Percentiles rank a stretch among this genome's conserved stretches.
Conservation (phyloP, 2,888 invertebrate species). For the Aphidius colemani region DNA sequence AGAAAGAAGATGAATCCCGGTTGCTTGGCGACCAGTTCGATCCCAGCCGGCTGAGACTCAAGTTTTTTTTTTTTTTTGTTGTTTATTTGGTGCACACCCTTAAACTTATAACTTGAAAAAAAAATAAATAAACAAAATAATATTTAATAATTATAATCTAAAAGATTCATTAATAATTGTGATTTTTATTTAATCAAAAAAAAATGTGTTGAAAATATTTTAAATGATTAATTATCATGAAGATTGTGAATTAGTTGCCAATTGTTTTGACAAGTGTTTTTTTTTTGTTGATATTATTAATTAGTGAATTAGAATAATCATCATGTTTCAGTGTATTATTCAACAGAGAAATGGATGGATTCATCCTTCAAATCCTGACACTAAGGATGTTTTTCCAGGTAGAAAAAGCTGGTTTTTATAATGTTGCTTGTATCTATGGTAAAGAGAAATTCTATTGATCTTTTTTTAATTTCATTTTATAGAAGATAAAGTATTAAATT, state of each 20-base stretch:
- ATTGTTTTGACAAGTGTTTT: neutral
- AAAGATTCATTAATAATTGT: no score
- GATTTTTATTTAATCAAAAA: no score
- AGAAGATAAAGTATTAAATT: no score
- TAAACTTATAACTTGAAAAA: constrained; percentile 8
- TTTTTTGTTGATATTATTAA: neutral
- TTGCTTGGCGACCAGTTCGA: constrained; percentile 60
- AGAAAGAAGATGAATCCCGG: constrained; percentile 46
- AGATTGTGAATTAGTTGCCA: neutral
- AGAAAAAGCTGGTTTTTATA: constrained; percentile 35
- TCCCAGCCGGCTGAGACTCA: constrained; percentile 52
- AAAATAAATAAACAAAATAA: neutral
- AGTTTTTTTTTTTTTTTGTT: constrained; percentile 4
- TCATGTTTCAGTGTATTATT: constrained; percentile 83
- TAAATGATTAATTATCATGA: constrained; percentile 8
- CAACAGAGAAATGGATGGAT: constrained; percentile 80
- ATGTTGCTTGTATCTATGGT: no score
- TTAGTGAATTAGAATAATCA: constrained; percentile 25
- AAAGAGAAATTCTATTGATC: no score
- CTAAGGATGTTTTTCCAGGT: constrained; percentile 78
- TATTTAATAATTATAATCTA: no score
- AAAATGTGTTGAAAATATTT: neutral
- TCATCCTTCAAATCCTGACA: constrained; percentile 72
- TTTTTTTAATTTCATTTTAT: no score
- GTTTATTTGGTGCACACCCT: neutral